Evolutionary conservation across 2,888 invertebrate genomes (phyloP).

Genomic region (Neria commutata): DNA sequence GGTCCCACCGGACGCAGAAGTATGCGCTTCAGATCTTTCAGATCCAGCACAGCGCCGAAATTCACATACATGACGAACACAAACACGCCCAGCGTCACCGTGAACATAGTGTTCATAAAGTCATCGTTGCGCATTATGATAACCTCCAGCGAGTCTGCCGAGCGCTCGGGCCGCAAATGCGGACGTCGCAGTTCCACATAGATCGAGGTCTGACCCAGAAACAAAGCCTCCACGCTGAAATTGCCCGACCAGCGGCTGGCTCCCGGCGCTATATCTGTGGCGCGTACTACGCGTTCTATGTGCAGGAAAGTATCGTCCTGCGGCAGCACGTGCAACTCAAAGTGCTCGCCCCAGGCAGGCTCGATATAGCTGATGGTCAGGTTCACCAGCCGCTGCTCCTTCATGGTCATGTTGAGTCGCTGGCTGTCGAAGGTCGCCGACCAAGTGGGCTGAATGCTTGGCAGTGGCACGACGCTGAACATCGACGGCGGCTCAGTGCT

Average conservation of each 20-base stretch:
- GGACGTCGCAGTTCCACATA: constrained; percentile 33
- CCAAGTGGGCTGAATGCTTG: too few species aligned
- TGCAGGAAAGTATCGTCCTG: constrained; percentile 31
- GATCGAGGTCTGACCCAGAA: constrained; percentile 44
- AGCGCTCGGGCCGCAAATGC: constrained; percentile 29
- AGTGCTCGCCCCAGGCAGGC: constrained; percentile 26
- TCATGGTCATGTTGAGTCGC: constrained; percentile 34
- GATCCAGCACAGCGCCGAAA: constrained; percentile 85
- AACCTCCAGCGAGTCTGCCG: constrained; percentile 59
- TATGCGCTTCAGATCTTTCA: constrained; percentile 71
- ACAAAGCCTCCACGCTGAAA: constrained; percentile 33
- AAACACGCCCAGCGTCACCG: constrained; percentile 72
- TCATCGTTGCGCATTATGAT: constrained; percentile 67
- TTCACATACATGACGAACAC: constrained; percentile 82
- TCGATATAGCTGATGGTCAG: constrained; percentile 30
- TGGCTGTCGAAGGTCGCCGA: constrained; percentile 18
- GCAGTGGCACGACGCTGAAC: too few species aligned
- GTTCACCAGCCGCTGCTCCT: constrained; percentile 17
- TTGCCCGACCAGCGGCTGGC: constrained; percentile 31
- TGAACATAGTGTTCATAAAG: constrained; percentile 73
- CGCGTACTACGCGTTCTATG: constrained; percentile 37
- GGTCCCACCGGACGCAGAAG: constrained; percentile 77
- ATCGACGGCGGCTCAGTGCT: too few species aligned
- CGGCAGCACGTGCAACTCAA: constrained; percentile 28
- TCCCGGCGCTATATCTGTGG: constrained; percentile 23